These are phyloP conservation scores for Rafetus swinhoei DNA, from an alignment of 2,113 vertebrate species.

Conservation along the genomic window DNA sequence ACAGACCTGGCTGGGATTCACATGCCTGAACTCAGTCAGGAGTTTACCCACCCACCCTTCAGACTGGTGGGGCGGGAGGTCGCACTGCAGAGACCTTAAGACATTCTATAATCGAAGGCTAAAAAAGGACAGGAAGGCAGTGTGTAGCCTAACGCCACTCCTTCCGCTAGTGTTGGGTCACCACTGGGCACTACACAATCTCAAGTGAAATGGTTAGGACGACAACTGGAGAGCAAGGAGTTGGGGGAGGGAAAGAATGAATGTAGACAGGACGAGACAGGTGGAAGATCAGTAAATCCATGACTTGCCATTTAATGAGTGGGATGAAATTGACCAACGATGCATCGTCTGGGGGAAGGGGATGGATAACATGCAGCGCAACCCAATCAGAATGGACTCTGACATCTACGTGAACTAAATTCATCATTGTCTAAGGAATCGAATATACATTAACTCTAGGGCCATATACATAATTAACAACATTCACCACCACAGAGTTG, in stretches of 20 bases:
- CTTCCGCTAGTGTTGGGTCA: background rate
- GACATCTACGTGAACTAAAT: background rate
- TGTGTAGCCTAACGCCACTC: background rate
- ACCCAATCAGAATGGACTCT: background rate
- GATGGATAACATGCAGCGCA: constrained; percentile 17
- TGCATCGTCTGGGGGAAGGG: background rate
- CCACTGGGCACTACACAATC: background rate
- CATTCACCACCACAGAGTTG: background rate
- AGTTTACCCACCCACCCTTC: background rate
- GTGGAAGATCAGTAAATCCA: background rate
- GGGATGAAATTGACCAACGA: background rate
- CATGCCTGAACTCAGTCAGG: background rate
- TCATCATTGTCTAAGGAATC: background rate
- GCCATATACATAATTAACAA: constrained; percentile 69
- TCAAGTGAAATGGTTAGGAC: background rate
- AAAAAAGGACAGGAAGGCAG: background rate
- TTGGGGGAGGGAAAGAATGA: background rate
- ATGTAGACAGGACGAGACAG: background rate
- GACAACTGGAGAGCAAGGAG: background rate
- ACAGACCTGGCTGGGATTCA: background rate
- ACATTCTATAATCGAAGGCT: background rate
- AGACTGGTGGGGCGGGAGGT: background rate
- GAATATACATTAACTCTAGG: constrained; percentile 60
- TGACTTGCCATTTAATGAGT: background rate
- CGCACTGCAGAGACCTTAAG: background rate